A percentile compares a stretch with the other conserved stretches of the same genome.
Conservation (phyloP, 2,888 invertebrate genomes). For the Aromia moschata region DNA sequence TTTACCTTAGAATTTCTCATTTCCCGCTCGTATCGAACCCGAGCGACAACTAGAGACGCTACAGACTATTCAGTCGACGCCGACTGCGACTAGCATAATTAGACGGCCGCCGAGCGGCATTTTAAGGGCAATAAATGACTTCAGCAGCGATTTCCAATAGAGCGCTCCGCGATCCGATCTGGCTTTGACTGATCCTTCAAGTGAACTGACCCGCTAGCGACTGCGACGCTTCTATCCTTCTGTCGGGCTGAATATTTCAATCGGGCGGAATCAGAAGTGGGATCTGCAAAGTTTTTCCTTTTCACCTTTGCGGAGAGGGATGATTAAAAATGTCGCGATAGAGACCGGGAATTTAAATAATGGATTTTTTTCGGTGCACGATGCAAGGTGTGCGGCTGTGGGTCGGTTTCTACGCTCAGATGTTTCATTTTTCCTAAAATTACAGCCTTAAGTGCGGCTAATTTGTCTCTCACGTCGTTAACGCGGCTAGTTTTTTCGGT, state of each 20-base stretch:
- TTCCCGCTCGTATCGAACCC: no score
- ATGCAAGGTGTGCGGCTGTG: no score
- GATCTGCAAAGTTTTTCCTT: constrained; percentile 7
- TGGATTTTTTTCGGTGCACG: no score
- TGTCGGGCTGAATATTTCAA: constrained; percentile 23
- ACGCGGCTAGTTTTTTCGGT: background rate
- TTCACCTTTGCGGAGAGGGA: background rate
- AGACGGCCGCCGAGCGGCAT: constrained; percentile 12
- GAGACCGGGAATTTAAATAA: background rate
- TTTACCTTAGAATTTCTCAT: no score
- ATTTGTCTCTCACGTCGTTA: background rate
- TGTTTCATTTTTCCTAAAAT: no score
- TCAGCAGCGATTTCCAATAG: constrained; percentile 30
- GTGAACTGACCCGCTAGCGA: constrained; percentile 41
- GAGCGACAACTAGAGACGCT: no score
- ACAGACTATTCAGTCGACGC: background rate
- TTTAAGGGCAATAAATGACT: constrained; percentile 26
- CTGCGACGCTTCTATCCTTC: constrained; percentile 28
- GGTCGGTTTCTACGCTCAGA: no score
- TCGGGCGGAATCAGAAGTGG: constrained; percentile 25
- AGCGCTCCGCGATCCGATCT: constrained; percentile 25
- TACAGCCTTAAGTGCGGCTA: no score
- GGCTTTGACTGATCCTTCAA: constrained; percentile 37
- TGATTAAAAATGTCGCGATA: constrained; percentile 2
- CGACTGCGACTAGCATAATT: constrained; percentile 5